A percentile compares a stretch with the other conserved stretches of the same genome.
These are phyloP conservation scores for Lamproptera curius DNA, from an alignment of 2,888 invertebrate genomes.

Conservation along the genomic window DNA sequence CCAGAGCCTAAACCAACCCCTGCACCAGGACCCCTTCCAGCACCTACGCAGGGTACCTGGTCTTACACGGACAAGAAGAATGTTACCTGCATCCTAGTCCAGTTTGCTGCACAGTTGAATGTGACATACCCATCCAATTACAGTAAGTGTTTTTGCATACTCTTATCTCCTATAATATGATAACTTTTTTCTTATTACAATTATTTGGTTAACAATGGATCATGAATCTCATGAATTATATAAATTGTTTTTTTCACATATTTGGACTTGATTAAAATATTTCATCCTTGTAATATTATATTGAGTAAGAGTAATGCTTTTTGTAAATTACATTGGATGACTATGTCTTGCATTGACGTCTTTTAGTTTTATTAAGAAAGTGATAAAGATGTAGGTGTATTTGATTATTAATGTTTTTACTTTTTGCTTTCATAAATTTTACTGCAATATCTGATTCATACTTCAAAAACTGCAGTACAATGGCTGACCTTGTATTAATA, in stretches of 20 bases:
- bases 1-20: constrained; percentile 42
- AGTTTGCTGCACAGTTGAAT: constrained; percentile 83
- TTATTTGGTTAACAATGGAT: constrained; percentile 1
- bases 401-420: neutral
- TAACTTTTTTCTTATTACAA: too few relatives aligned
- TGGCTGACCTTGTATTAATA: constrained; percentile 8
- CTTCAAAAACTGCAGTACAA: neutral
- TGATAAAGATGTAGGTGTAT: neutral
- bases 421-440: neutral
- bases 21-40: constrained; percentile 39
- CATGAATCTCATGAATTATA: too few relatives aligned
- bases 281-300: too few relatives aligned
- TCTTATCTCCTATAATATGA: too few relatives aligned
- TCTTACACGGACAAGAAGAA: constrained; percentile 48
- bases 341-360: too few relatives aligned
- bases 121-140: constrained; percentile 65
- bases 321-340: neutral
- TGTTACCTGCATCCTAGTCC: constrained; percentile 80
- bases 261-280: too few relatives aligned
- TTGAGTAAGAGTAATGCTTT: neutral
- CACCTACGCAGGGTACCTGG: constrained; percentile 56
- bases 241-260: too few relatives aligned
- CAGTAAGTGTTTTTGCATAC: too few relatives aligned
- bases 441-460: neutral
- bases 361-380: too few relatives aligned